Percentiles rank a stretch among this genome's conserved stretches.
Conservation (phyloP, 2,797 vertebrate species). For the Hemitrygon akajei region DNA sequence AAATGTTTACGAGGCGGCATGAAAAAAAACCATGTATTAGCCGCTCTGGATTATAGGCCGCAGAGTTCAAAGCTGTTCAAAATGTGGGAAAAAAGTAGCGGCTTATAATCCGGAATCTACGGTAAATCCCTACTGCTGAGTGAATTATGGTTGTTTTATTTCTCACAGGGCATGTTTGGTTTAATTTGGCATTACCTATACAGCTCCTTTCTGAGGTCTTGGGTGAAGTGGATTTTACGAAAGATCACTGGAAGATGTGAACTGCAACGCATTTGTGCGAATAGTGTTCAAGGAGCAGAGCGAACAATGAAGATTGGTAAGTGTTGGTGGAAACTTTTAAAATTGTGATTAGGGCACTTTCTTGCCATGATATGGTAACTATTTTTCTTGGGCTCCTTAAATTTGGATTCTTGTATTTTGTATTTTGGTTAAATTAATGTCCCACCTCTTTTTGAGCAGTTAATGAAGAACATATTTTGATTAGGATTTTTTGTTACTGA, state of each 20-base stretch:
- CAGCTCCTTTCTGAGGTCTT: slow-evolving; percentile 74
- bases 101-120: no score
- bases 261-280: slow-evolving; percentile 77
- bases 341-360: neutral
- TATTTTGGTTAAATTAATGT: neutral
- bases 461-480: neutral
- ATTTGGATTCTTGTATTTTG: neutral
- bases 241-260: slow-evolving; percentile 79
- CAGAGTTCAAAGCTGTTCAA: no score
- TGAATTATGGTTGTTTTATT: slow-evolving; percentile 37
- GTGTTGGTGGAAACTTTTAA: neutral
- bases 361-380: neutral
- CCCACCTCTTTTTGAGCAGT: neutral
- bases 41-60: no score
- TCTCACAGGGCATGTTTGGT: slow-evolving; percentile 68
- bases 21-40: no score
- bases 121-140: neutral
- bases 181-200: slow-evolving; percentile 78
- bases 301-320: slow-evolving; percentile 77
- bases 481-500: neutral
- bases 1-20: no score
- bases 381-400: neutral
- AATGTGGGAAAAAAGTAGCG: no score
- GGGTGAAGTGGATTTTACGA: slow-evolving; percentile 85
- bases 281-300: slow-evolving; percentile 60